These are phyloP conservation scores for Geococcyx californianus DNA, from an alignment of 2,113 vertebrate genomes.

Conservation along the genomic window DNA sequence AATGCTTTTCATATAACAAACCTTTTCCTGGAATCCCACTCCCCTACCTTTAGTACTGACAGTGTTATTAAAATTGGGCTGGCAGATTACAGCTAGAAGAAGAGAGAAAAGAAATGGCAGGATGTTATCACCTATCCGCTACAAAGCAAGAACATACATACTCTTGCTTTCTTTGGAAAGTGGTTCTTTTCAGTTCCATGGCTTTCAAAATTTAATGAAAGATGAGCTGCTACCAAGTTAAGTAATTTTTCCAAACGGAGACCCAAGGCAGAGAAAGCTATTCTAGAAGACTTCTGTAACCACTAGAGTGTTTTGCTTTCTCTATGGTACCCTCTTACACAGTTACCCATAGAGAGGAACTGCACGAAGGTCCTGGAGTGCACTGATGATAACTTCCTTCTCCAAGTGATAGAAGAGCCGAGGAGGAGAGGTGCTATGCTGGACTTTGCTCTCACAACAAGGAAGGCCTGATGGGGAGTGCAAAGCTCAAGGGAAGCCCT, in stretches of 20 bases:
- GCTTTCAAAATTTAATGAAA: not conserved
- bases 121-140: not conserved
- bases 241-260: not conserved
- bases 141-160: not conserved
- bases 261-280: not conserved
- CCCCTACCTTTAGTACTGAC: too few species aligned
- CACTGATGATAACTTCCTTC: too few species aligned
- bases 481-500: too few species aligned
- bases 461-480: too few species aligned
- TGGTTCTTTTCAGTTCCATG: not conserved
- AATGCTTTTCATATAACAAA: not conserved
- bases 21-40: not conserved
- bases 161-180: not conserved
- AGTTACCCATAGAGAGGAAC: not conserved
- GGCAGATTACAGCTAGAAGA: not conserved
- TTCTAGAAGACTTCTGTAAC: not conserved
- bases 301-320: not conserved
- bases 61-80: not conserved
- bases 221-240: not conserved
- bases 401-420: too few species aligned
- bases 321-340: not conserved
- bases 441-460: too few species aligned
- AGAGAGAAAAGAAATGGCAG: not conserved
- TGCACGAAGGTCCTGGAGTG: not conserved
- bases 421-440: too few species aligned